Conservation (phyloP, 1,140 invertebrate genomes). For the Drosophila novamexicana region DNA sequence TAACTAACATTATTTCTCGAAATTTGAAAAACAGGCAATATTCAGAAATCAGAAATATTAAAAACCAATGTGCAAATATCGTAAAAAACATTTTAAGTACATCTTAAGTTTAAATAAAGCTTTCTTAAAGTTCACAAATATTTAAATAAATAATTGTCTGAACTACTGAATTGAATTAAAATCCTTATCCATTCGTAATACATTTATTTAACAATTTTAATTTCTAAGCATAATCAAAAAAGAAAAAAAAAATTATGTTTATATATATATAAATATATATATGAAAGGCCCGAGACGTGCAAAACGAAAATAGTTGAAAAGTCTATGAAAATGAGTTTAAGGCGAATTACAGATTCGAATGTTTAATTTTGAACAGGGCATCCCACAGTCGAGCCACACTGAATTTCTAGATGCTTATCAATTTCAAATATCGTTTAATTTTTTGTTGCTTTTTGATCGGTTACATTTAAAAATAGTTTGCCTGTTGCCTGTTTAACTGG, state of each 20-base stretch:
- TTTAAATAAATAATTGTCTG: too few species aligned
- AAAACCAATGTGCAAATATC: too few species aligned
- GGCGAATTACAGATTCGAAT: not conserved
- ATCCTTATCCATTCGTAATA: slow-evolving; percentile 21
- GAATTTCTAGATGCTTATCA: not conserved
- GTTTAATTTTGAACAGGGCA: slow-evolving; percentile 12
- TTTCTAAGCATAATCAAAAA: slow-evolving; percentile 16
- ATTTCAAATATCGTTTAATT: slow-evolving; percentile 22
- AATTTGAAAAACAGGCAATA: too few species aligned
- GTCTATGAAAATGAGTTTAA: not conserved
- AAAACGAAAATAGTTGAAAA: not conserved
- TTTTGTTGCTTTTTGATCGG: slow-evolving; percentile 24
- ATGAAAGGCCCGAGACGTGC: not conserved
- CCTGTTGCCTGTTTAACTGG: slow-evolving; percentile 22
- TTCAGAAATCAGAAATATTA: too few species aligned
- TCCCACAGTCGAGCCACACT: slow-evolving; percentile 16
- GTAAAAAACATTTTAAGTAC: too few species aligned
- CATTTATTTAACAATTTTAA: slow-evolving; percentile 37
- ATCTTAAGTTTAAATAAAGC: too few species aligned
- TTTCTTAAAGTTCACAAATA: too few species aligned
- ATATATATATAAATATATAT: not conserved
- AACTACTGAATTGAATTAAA: not conserved
- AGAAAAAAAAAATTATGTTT: not conserved
- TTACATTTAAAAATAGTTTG: slow-evolving; percentile 40
- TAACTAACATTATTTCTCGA: too few species aligned